Evolutionary conservation across 2,113 vertebrate genomes (phyloP), one percentile per base, ranked within the genome.

Genomic region (Callipepla californica): DNA sequence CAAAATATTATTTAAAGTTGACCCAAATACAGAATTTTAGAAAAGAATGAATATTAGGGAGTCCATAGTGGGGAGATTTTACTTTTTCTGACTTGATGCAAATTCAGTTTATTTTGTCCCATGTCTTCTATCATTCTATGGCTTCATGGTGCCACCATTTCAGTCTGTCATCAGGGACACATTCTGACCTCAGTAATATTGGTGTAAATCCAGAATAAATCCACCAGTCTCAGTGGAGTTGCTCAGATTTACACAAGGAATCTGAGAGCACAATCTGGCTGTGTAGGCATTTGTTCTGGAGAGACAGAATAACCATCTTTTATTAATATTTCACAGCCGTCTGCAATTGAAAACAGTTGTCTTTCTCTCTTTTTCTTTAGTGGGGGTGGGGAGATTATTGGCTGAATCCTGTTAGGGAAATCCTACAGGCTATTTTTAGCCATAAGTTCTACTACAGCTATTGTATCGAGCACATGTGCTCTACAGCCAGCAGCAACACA

Each of bases 271-370:
- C 84, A 94, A 91, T 93, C 87, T 96, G 89, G 87, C 89, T 91
- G 72, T 73, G 75, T 69, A 96, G 62, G 89, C 92, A 85, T 93
- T 94, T 91, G 45, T 89, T 94, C 80, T 94, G 85, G 59, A 96
- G 66, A 89, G 89, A 95, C 90, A 94, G 88, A 94, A 90, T 95
- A 94, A 94, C 89, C 90, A 92, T 96, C 88, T 95, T 96, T 96
- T 93, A 92, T 94, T 95, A 96, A 96, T 95, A 95, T 96, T 95
- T 96, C 96, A 94, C 94, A 97, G 91, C 91, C 96, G 91, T 82
- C 70, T 93, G 90, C 94, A 96, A 97, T 97, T 97, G 95, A 96
- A 96, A 97, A 96, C 96, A 97, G 87, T 97, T 97, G 96, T 94
- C 44, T 94, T 57, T 22, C 30, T 85, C n/a, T 44, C 11, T 78